A percentile compares a stretch with the other conserved stretches of the same genome.
Evolutionary conservation across 2,113 vertebrate genomes (phyloP).

Genomic region (Gymnogyps californianus): DNA sequence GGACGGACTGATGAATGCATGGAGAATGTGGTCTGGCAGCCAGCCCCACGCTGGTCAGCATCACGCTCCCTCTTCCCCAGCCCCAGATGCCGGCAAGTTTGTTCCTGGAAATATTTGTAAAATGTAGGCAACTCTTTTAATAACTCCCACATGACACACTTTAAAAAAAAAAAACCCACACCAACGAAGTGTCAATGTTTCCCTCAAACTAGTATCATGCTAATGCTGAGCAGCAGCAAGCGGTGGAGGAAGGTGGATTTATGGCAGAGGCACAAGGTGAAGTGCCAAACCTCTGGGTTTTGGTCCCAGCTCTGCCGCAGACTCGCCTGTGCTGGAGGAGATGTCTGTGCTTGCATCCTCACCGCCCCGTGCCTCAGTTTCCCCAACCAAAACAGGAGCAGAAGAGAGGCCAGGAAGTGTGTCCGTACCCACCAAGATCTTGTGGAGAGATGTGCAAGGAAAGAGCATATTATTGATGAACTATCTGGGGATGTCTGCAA

Average conservation of each 20-base stretch:
- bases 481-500: neutral
- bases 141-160: neutral
- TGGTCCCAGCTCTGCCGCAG: neutral
- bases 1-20: neutral
- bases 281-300: neutral
- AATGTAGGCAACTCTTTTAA: slow-evolving; percentile 29
- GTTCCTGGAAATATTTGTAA: slow-evolving; percentile 35
- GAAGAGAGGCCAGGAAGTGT: neutral
- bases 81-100: neutral
- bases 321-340: neutral
- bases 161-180: neutral
- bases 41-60: neutral
- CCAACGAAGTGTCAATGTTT: neutral
- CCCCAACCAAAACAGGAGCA: neutral
- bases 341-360: neutral
- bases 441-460: neutral
- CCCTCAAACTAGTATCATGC: neutral
- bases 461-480: neutral
- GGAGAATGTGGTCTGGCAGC: neutral
- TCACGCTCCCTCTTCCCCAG: neutral
- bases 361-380: neutral
- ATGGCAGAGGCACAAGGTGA: neutral
- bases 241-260: neutral
- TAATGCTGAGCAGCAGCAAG: neutral
- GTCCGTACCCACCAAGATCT: neutral